Conservation (phyloP, 2,113 vertebrate species). For the Morone chrysops region DNA sequence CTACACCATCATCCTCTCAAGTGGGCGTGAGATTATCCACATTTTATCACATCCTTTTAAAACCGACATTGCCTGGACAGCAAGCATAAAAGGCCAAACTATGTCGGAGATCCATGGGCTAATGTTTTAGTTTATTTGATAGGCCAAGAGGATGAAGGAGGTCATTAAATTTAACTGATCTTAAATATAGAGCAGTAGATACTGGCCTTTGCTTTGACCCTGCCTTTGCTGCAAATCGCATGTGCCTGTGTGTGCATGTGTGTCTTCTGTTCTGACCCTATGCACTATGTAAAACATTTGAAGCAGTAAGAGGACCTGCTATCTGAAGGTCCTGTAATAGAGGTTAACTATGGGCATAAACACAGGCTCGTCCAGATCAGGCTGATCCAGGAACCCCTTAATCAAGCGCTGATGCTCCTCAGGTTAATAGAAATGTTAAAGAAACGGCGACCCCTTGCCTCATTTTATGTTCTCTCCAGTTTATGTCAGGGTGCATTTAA, state of each 20-base stretch:
- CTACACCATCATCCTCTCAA: conserved; percentile 77
- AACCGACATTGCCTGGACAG: conserved; percentile 57
- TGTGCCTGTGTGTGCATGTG: background rate
- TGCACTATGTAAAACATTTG: conserved; percentile 59
- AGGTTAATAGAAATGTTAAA: conserved; percentile 75
- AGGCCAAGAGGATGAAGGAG: conserved; percentile 64
- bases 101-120: conserved; percentile 22
- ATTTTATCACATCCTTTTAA: conserved; percentile 78
- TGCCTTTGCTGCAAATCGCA: conserved; percentile 1
- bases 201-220: conserved; percentile 61
- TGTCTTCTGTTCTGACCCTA: conserved; percentile 19
- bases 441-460: conserved; percentile 38
- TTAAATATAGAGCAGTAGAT: conserved; percentile 65
- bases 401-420: conserved; percentile 49
- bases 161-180: conserved; percentile 79
- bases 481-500: conserved; percentile 36
- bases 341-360: conserved; percentile 77
- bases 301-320: conserved; percentile 34
- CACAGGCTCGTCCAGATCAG: conserved; percentile 35
- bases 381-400: conserved; percentile 49
- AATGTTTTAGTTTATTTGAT: conserved; percentile 74
- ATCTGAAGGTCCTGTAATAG: conserved; percentile 65
- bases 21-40: conserved; percentile 75
- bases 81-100: conserved; percentile 70
- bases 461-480: conserved; percentile 32